phyloP scores from a whole-genome alignment of 2,888 invertebrate genomes.

The Elmis aenea region DNA sequence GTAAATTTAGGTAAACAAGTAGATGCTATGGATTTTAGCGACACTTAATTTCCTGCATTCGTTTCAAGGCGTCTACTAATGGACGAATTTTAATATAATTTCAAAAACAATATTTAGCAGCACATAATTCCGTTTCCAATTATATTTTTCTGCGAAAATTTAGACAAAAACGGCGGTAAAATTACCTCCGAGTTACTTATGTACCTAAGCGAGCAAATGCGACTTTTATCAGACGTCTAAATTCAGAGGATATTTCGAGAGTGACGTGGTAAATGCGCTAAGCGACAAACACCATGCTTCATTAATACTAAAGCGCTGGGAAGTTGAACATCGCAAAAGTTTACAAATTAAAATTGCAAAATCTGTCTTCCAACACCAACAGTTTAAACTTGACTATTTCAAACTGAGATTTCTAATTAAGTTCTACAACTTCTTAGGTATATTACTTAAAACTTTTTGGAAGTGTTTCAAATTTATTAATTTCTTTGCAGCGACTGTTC shows the following conservation, averaged over 20 bases:
- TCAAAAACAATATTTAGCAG: too few species aligned
- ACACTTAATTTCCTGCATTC: conserved; percentile 27
- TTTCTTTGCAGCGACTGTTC: conserved; percentile 18
- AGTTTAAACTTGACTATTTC: conserved; percentile 35
- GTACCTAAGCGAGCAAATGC: too few species aligned
- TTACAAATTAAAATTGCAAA: conserved; percentile 38
- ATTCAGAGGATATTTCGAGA: too few species aligned
- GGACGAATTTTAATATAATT: too few species aligned
- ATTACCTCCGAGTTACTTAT: too few species aligned
- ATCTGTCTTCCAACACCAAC: conserved; percentile 35
- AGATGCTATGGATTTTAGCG: conserved; percentile 27
- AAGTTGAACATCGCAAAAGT: conserved; percentile 33
- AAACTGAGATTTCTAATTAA: conserved; percentile 34
- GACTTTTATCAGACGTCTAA: too few species aligned
- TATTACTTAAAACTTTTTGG: conserved; percentile 27
- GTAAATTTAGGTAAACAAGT: conserved; percentile 33
- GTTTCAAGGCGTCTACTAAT: conserved; percentile 19
- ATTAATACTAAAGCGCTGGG: conserved; percentile 30
- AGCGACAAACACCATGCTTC: conserved; percentile 31
- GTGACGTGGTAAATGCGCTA: conserved; percentile 14
- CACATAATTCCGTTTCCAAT: too few species aligned
- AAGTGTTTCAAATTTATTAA: conserved; percentile 20
- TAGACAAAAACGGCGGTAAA: too few species aligned
- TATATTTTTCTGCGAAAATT: too few species aligned
- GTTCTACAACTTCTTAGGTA: conserved; percentile 33